These are phyloP conservation scores for Craterocephalus amniculus DNA, from an alignment of 2,797 vertebrate species.

Conservation along the genomic window DNA sequence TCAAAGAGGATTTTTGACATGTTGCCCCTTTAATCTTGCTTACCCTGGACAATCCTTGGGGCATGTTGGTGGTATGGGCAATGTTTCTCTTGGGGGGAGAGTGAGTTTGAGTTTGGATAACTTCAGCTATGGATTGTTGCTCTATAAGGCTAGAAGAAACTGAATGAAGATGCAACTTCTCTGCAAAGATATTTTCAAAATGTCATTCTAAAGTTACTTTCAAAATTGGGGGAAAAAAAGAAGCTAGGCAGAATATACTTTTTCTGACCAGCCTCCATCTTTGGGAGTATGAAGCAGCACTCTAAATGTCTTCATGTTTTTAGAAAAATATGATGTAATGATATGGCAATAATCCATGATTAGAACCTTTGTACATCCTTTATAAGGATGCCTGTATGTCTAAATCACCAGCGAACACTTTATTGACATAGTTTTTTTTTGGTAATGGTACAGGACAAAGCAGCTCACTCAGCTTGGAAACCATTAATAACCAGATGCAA, in stretches of 20 bases:
- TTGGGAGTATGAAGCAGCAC: conserved; percentile 10
- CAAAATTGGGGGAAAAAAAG: conserved; percentile 13
- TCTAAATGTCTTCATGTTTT: conserved; percentile 42
- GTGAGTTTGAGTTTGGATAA: conserved; percentile 11
- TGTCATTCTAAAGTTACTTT: conserved; percentile 42
- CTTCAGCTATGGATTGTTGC: conserved; percentile 20
- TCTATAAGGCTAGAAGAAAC: conserved; percentile 22
- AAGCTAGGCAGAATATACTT: conserved; percentile 22
- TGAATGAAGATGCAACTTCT: conserved; percentile 36
- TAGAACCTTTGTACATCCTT: conserved; percentile 64
- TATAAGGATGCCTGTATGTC: conserved; percentile 56
- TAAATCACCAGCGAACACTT: conserved; percentile 58
- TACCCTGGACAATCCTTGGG: conserved; percentile 45
- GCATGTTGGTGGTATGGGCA: conserved; percentile 45
- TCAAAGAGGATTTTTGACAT: conserved; percentile 80
- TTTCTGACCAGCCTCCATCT: conserved; percentile 21
- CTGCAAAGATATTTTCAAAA: conserved; percentile 48
- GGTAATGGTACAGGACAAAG: conserved; percentile 60
- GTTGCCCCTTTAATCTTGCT: conserved; percentile 79
- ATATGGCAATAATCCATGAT: conserved; percentile 71
- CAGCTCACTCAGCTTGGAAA: conserved; percentile 56
- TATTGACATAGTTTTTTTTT: conserved; percentile 75
- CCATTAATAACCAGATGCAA: conserved; percentile 69
- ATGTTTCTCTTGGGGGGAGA: conserved; percentile 19
- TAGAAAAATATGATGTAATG: conserved; percentile 64